Evolutionary conservation across 2,797 vertebrate genomes (phyloP).

Genomic region (Typhlichthys eigenmanni): DNA sequence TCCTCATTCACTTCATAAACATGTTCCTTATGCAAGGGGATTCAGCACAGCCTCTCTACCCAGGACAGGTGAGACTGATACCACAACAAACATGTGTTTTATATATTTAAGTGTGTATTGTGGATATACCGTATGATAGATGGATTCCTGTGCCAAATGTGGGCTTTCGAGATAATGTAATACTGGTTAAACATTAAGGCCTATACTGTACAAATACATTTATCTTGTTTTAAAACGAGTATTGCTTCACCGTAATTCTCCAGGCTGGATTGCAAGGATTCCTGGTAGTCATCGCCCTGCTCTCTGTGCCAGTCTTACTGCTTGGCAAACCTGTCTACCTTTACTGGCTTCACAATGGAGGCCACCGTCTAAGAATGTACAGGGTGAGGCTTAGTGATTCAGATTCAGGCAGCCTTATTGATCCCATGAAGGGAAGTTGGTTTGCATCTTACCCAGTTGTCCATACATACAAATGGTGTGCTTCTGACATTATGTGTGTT

Average conservation of each 20-base stretch:
- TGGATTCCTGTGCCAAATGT: too few species aligned
- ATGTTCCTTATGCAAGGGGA: slow-evolving; percentile 91
- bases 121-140: too few species aligned
- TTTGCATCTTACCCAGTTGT: too few species aligned
- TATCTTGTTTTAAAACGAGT: background rate
- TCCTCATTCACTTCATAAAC: slow-evolving; percentile 96
- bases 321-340: slow-evolving; percentile 93
- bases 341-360: slow-evolving; percentile 87
- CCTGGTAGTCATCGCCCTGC: slow-evolving; percentile 81
- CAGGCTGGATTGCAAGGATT: slow-evolving; percentile 86
- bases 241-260: slow-evolving; percentile 4
- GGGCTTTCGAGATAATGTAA: too few species aligned
- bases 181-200: too few species aligned
- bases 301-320: slow-evolving; percentile 90
- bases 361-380: slow-evolving; percentile 79
- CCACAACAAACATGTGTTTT: too few species aligned
- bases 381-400: slow-evolving; percentile 76
- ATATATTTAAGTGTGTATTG: too few species aligned
- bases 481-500: too few species aligned
- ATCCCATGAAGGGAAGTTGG: too few species aligned
- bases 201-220: too few species aligned
- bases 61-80: slow-evolving; percentile 83
- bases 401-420: too few species aligned
- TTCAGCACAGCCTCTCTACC: slow-evolving; percentile 71
- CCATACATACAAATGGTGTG: too few species aligned